Conservation (phyloP, 2,888 invertebrate species). For the Pyrrhia umbra region DNA sequence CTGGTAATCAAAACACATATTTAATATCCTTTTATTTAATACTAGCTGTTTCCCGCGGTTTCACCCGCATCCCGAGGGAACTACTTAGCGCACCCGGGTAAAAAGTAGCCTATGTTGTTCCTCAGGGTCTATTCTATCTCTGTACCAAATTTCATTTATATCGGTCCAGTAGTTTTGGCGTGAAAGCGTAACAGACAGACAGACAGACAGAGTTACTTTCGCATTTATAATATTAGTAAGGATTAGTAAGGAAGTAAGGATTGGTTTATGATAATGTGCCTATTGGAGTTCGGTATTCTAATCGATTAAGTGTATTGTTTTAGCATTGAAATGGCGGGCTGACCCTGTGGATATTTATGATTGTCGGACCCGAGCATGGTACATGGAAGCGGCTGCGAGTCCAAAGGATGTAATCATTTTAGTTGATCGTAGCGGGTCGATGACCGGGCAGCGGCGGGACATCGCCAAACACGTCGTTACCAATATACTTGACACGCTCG, state of each 20-base stretch:
- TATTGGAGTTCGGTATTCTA: background rate
- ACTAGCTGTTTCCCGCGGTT: too few relatives aligned
- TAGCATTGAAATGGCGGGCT: conserved; percentile 94
- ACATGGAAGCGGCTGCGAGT: conserved; percentile 99
- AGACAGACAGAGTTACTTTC: too few relatives aligned
- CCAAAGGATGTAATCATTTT: conserved; percentile 97
- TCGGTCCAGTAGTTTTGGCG: too few relatives aligned
- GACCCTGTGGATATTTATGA: conserved; percentile 98
- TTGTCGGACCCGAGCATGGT: conserved; percentile 98
- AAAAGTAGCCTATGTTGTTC: too few relatives aligned
- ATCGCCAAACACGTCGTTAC: conserved; percentile 97
- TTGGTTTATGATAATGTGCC: background rate
- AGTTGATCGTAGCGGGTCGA: conserved; percentile 97
- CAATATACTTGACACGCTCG: conserved; percentile 98
- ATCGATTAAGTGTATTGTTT: conserved; percentile 41
- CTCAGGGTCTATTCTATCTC: too few relatives aligned
- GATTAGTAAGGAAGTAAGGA: too few relatives aligned
- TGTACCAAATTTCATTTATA: too few relatives aligned
- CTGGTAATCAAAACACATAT: conserved; percentile 90
- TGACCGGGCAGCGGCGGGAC: conserved; percentile 96
- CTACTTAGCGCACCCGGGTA: too few relatives aligned
- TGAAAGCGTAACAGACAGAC: too few relatives aligned
- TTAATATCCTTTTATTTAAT: background rate
- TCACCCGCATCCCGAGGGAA: too few relatives aligned
- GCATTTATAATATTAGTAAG: too few relatives aligned